Conservation (phyloP, 2,888 invertebrate genomes). For the Tiliacea citrago region DNA sequence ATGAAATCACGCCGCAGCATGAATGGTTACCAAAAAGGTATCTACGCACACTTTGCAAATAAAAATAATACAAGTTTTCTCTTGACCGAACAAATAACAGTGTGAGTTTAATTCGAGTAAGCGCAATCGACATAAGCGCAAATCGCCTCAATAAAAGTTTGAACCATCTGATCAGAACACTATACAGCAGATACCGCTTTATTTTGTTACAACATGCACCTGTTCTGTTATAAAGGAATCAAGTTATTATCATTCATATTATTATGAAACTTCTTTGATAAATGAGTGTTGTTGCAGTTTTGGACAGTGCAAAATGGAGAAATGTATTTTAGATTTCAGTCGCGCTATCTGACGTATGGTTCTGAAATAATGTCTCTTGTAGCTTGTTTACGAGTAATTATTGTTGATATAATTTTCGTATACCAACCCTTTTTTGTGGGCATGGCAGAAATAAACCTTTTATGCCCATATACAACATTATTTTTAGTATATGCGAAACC, state of each 20-base stretch:
- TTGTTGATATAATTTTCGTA: constrained; percentile 16
- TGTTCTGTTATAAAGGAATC: constrained; percentile 66
- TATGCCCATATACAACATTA: background rate
- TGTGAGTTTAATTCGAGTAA: constrained; percentile 35
- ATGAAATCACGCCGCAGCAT: background rate
- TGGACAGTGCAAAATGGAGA: constrained; percentile 75
- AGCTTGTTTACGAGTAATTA: constrained; percentile 27
- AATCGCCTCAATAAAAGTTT: constrained; percentile 80
- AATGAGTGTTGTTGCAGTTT: constrained; percentile 81
- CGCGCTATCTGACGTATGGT: constrained; percentile 47
- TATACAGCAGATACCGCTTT: constrained; percentile 43
- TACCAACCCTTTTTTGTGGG: background rate
- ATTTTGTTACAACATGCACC: constrained; percentile 55
- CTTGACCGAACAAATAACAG: background rate
- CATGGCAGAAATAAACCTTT: background rate
- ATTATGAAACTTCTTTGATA: constrained; percentile 82
- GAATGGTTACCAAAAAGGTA: background rate
- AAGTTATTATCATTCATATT: constrained; percentile 85
- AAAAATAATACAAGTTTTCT: background rate
- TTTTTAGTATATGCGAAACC: no score
- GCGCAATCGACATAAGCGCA: constrained; percentile 68
- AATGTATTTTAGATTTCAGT: constrained; percentile 74
- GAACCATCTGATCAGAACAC: constrained; percentile 62
- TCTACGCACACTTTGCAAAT: background rate
- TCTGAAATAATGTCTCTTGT: constrained; percentile 45